Evolutionary conservation across 2,888 invertebrate genomes (phyloP).

Genomic region (Trissolcus japonicus): DNA sequence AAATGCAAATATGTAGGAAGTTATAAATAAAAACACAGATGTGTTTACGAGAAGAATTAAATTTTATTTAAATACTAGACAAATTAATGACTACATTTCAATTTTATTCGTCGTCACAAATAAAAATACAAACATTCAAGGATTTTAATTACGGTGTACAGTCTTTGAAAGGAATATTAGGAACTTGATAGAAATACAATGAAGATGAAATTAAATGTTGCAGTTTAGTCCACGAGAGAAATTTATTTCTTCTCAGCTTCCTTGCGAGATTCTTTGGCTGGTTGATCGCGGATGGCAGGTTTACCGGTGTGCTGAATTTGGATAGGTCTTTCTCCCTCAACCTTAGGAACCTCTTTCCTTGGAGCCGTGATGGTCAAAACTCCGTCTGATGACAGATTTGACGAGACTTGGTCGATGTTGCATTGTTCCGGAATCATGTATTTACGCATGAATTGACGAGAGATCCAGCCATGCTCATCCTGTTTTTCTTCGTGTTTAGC

Average conservation of each 20-base stretch:
- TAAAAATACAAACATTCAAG: no score
- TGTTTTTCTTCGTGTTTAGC: slow-evolving; percentile 90
- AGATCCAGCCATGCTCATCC: slow-evolving; percentile 83
- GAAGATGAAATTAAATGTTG: no score
- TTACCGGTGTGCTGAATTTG: slow-evolving; percentile 68
- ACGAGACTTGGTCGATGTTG: slow-evolving; percentile 84
- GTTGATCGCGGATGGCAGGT: slow-evolving; percentile 62
- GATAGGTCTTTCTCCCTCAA: slow-evolving; percentile 62
- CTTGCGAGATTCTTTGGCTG: slow-evolving; percentile 21
- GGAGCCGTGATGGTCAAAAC: slow-evolving; percentile 87
- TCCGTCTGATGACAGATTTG: slow-evolving; percentile 89
- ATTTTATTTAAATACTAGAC: no score
- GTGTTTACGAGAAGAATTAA: no score
- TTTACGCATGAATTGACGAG: slow-evolving; percentile 76
- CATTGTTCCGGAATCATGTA: slow-evolving; percentile 77
- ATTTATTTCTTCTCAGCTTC: slow-evolving; percentile 23
- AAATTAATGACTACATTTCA: no score
- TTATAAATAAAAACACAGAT: no score
- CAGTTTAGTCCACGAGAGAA: no score
- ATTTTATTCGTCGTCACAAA: no score
- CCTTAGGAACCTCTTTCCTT: slow-evolving; percentile 76
- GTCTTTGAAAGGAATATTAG: no score
- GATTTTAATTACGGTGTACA: no score
- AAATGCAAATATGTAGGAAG: no score
- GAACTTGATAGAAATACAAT: no score